phyloP scores from a whole-genome alignment of 2,797 vertebrate species.

The Lophotriccus pileatus region DNA sequence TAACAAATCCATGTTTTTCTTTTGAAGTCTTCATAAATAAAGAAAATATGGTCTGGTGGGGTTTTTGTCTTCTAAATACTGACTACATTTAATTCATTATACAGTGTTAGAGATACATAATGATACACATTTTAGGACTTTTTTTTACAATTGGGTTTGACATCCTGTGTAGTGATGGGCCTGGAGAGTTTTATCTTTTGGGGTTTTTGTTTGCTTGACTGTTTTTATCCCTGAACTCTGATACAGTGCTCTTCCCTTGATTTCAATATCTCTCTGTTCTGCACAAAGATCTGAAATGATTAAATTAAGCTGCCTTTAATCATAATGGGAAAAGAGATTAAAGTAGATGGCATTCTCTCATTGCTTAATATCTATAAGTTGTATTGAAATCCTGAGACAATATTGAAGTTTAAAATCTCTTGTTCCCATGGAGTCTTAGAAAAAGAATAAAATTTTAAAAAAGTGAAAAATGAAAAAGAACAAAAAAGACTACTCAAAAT shows the following conservation, averaged over 20 bases:
- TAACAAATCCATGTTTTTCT: background rate
- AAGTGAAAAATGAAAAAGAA: background rate
- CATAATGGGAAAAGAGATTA: background rate
- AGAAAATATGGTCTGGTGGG: background rate
- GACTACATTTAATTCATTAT: background rate
- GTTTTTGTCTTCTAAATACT: background rate
- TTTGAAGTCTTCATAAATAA: background rate
- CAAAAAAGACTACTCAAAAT: background rate
- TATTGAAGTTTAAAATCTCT: background rate
- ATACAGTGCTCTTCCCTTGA: background rate
- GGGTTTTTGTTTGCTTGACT: background rate
- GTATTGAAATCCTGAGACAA: background rate
- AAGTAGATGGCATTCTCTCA: background rate
- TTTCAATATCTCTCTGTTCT: background rate
- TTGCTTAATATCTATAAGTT: background rate
- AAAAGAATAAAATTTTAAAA: background rate
- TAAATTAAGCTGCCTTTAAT: background rate
- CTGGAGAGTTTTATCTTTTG: background rate
- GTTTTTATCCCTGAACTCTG: background rate
- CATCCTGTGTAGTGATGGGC: fast-evolving
- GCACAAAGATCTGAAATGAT: background rate
- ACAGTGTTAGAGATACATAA: background rate
- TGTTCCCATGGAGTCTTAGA: background rate
- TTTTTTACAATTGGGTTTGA: background rate
- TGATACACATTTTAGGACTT: background rate